Evolutionary conservation across 2,113 vertebrate species (phyloP).

Genomic region (Dolichotis patagonum): DNA sequence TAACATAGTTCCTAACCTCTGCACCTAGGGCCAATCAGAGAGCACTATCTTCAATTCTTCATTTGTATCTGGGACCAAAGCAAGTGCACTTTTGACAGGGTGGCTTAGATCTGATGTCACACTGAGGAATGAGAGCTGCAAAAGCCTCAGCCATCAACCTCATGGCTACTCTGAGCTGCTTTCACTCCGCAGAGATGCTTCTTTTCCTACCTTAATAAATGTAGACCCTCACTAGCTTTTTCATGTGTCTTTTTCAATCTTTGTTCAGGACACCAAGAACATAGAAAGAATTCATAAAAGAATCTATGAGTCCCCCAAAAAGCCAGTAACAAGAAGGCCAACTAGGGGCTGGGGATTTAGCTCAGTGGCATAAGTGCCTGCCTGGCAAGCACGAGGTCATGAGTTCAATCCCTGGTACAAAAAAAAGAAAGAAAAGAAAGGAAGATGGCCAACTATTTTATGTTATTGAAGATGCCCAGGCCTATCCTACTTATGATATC

Average conservation of each 20-base stretch:
- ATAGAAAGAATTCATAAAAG: background rate
- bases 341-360: too few relatives aligned
- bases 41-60: background rate
- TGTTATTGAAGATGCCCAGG: background rate
- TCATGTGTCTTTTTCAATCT: background rate
- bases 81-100: background rate
- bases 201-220: background rate
- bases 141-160: background rate
- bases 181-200: background rate
- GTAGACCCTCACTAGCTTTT: background rate
- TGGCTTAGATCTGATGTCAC: background rate
- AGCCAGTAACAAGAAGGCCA: background rate
- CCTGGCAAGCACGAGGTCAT: too few relatives aligned
- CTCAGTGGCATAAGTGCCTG: too few relatives aligned
- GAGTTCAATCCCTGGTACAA: too few relatives aligned
- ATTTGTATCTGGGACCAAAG: background rate
- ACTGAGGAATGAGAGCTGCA: background rate
- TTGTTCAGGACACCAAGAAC: background rate
- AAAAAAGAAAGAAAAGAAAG: too few relatives aligned
- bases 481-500: background rate
- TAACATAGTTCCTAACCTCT: background rate
- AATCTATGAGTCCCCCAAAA: background rate
- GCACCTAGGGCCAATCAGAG: background rate
- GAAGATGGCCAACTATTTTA: background rate
- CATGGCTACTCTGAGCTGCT: background rate